Conservation (phyloP, 2,797 vertebrate species). For the Buphagus erythrorhynchus region DNA sequence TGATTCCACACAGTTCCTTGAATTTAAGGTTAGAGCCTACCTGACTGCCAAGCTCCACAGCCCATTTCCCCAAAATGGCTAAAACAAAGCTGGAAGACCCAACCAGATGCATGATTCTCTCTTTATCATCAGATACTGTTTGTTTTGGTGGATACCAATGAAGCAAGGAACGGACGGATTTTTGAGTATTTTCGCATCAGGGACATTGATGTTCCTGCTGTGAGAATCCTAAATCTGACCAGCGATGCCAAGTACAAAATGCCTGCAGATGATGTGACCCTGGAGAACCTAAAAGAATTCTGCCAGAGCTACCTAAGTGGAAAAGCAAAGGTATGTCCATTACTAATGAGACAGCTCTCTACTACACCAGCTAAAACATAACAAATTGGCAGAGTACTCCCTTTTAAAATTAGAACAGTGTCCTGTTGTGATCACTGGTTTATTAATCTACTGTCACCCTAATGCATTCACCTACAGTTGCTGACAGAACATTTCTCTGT, state of each 20-base stretch:
- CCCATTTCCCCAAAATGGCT: not conserved
- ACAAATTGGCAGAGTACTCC: not conserved
- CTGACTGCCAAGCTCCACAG: not conserved
- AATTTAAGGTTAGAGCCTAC: not conserved
- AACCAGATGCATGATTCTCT: not conserved
- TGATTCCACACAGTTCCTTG: not conserved
- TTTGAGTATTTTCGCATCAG: slow-evolving; percentile 89
- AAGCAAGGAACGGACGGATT: slow-evolving; percentile 84
- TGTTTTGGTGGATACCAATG: slow-evolving; percentile 84
- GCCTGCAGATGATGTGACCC: slow-evolving; percentile 82
- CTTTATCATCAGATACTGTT: slow-evolving; percentile 82
- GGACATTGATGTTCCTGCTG: slow-evolving; percentile 79
- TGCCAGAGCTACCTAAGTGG: slow-evolving; percentile 83
- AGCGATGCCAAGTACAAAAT: slow-evolving; percentile 86
- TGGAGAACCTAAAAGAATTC: slow-evolving; percentile 79
- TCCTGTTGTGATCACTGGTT: not conserved
- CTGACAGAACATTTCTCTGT: not conserved
- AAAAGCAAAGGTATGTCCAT: slow-evolving; percentile 85
- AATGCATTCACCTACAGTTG: not conserved
- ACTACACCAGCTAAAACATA: not conserved
- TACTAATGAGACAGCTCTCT: not conserved
- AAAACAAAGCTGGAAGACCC: not conserved
- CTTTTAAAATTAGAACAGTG: not conserved
- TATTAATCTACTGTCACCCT: not conserved
- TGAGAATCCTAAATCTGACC: slow-evolving; percentile 89